Evolutionary conservation across 2,888 invertebrate genomes (phyloP), one percentile per base, ranked within the genome.

Genomic region (Lissonota sp.): DNA sequence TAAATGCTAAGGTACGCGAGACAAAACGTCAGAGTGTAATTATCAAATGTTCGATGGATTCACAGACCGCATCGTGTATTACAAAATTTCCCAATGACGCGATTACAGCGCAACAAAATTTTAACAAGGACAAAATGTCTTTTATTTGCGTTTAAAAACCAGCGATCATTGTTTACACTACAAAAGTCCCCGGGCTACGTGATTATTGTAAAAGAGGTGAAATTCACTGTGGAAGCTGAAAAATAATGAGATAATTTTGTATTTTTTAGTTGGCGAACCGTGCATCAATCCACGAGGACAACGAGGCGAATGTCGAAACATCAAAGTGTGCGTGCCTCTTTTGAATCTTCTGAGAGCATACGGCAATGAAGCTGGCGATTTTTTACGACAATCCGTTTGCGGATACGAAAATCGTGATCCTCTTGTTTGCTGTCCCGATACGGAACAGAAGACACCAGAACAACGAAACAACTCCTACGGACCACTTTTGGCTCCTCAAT

Each of bases 321-420:
- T 96, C 26, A 91, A 91, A 75, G 85, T 89, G 5, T 96, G 96
- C 85, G 89, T 92, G 0, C 88, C 91, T 0, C 89, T 96, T n/a
- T 77, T 94, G 40, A 87, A 90, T 1, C 78, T 95, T 6, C 87
- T 95, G n/a, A n/a, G n/a, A n/a, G n/a, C n/a, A 42, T 91, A 94
- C 67, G 91, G 93, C 14, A 85, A 88, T 16, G 92, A 93, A 77
- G 93, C 94, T 0, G 92, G 92, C 0, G 93, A 94, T 0, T 93
- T 94, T 0, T 91, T 97, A 67, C 93, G 95, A 73, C 93, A 93
- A 63, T 96, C 96, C 0, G 93, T 95, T n/a, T 98, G 97, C 87
- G 96, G 96, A 0, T 96, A 94, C 84, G 94, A 95, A 8, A 95
- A 95, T 0, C 90, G 86, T 5, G 93, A 94, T 70, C 96, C 97